These are phyloP conservation scores for Wiebesia pumilae DNA, from an alignment of 1,140 invertebrate genomes.

Conservation along the genomic window DNA sequence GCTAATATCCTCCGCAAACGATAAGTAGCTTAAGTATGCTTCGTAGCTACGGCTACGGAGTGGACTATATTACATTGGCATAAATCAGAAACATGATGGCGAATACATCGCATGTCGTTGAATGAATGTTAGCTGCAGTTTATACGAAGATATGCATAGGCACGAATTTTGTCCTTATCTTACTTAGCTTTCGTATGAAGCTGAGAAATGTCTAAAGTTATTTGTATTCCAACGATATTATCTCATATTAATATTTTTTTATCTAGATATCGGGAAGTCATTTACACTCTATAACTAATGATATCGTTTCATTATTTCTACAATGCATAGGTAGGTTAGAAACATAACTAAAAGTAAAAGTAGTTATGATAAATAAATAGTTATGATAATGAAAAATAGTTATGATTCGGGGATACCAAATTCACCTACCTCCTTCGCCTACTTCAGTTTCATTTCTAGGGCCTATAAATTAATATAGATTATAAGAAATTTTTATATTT, in stretches of 20 bases:
- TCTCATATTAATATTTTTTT: constrained; percentile 26
- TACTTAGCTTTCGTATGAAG: constrained; percentile 37
- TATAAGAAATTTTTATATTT: too few relatives aligned
- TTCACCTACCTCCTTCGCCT: too few relatives aligned
- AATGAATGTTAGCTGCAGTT: constrained; percentile 38
- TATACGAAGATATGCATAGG: too few relatives aligned
- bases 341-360: not conserved
- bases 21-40: constrained; percentile 34
- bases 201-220: constrained; percentile 16
- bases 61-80: constrained; percentile 36
- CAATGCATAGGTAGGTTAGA: too few relatives aligned
- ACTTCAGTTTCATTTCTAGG: too few relatives aligned
- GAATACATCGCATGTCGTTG: constrained; percentile 50
- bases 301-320: not conserved
- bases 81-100: constrained; percentile 55
- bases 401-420: too few relatives aligned
- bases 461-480: too few relatives aligned
- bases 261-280: too few relatives aligned
- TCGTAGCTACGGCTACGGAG: not conserved
- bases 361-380: too few relatives aligned
- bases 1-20: not conserved
- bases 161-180: constrained; percentile 35
- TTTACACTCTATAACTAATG: constrained; percentile 2
- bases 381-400: too few relatives aligned
- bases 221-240: constrained; percentile 4